Evolutionary conservation across 1,140 invertebrate genomes (phyloP).

Genomic region (Drosophila grimshawi): DNA sequence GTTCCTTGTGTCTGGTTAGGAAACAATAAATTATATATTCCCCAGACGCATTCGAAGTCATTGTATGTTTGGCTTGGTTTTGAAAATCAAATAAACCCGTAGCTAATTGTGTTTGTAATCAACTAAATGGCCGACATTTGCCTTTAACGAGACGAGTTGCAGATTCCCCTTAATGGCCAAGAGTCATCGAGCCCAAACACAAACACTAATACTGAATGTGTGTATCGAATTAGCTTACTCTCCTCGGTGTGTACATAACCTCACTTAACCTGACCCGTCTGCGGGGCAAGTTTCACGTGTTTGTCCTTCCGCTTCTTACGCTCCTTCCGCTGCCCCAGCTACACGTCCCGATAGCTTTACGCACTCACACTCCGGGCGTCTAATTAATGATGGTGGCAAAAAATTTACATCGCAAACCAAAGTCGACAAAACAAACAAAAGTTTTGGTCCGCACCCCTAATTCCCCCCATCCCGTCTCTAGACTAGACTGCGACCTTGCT

Average conservation of each 20-base stretch:
- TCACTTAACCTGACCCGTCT: slow-evolving; percentile 50
- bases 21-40: slow-evolving; percentile 37
- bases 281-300: neutral
- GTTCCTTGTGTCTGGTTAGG: no score
- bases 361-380: slow-evolving; percentile 26
- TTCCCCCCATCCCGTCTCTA: neutral
- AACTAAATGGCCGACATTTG: slow-evolving; percentile 79
- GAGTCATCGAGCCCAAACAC: slow-evolving; percentile 1
- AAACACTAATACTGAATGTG: slow-evolving; percentile 52
- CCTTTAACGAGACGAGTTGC: slow-evolving; percentile 50
- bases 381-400: slow-evolving; percentile 69
- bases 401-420: slow-evolving; percentile 67
- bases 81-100: slow-evolving; percentile 79
- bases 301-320: neutral
- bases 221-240: slow-evolving; percentile 20
- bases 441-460: slow-evolving; percentile 23
- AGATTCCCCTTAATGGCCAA: slow-evolving; percentile 1
- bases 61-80: slow-evolving; percentile 51
- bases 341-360: slow-evolving; percentile 30
- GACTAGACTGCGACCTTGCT: slow-evolving; percentile 22
- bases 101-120: slow-evolving; percentile 82
- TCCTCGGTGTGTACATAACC: slow-evolving; percentile 51
- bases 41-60: neutral
- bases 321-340: no score
- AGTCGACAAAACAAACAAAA: slow-evolving; percentile 65